Percentiles rank a stretch among this genome's conserved stretches.
Evolutionary conservation across 2,797 vertebrate genomes (phyloP).

Genomic region (Mus minutoides): DNA sequence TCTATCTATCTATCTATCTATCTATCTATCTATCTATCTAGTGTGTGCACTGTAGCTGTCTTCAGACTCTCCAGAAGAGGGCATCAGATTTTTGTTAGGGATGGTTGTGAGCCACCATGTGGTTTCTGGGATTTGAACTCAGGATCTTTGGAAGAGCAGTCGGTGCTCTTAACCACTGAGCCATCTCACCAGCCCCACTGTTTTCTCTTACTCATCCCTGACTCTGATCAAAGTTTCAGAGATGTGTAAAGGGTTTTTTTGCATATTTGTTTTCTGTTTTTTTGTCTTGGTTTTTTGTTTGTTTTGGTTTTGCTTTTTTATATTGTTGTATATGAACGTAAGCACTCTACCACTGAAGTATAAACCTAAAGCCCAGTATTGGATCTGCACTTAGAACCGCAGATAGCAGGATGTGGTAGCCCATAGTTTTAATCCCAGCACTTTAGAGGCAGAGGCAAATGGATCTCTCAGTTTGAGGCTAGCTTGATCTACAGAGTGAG

Average conservation of each 20-base stretch:
- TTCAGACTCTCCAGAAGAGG: no score
- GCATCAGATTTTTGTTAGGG: no score
- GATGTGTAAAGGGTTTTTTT: background rate
- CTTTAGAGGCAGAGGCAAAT: background rate
- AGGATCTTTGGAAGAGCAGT: no score
- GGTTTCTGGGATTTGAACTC: no score
- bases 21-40: no score
- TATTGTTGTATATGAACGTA: background rate
- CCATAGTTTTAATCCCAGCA: background rate
- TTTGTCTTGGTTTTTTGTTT: background rate
- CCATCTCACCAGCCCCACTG: no score
- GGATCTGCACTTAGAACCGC: background rate
- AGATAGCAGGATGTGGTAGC: background rate
- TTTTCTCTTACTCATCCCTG: background rate
- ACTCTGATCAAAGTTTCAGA: constrained; percentile 42
- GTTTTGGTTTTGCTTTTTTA: background rate
- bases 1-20: no score
- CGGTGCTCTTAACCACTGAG: no score
- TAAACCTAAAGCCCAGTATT: background rate
- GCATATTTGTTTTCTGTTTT: background rate
- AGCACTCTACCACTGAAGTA: background rate
- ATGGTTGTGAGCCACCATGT: no score
- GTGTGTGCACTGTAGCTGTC: no score
- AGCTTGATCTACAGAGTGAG: background rate
- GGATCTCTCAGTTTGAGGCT: background rate